Base-by-base conservation (phyloP, 37 sponge, comb jelly and placozoan genomes). In the Crambe crambe region DNA sequence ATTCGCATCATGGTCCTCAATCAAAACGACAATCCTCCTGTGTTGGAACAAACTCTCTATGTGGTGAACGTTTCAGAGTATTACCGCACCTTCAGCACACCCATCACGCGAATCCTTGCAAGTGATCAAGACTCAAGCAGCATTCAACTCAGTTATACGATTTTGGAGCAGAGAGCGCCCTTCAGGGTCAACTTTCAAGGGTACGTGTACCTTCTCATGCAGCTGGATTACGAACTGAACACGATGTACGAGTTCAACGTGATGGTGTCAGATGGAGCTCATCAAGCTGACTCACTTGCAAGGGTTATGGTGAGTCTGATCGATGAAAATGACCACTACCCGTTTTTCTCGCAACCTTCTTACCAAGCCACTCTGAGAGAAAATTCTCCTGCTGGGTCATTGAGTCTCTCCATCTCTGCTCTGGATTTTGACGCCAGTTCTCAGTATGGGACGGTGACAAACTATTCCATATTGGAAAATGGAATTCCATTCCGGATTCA, bases 21-120 rank as follows among this genome's bases (percentile, higher is more conserved):
- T 30, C 70, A 68, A 63, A 91, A 91, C 39, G 91, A 91, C 63
- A 86, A 91, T 42, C 70, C 56, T 8, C 91, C 91, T 0, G 25
- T 9, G 18, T 86, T 91, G 60, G 56, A 64, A 29, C 41, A 35
- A 22, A 41, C 22, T 27, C 40, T 67, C 12, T 91, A 85, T 26
- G 3, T 63, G 2, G 64, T 79, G 31, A 89, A 78, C 58, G 61
- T 89, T 12, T 82, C 89, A 0, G 89, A 89, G 74, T 34, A 71
- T 22, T 82, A 77, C 30, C 36, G 26, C 1, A 26, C 78, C 10
- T 71, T 85, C 68, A 30, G 51, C 42, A 25, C 22, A 8, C 84
- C 84, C 0, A 54, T 89, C 15, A 44, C 66, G 26, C 68, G 62
- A 31, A 58, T 89, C n/a, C n/a, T 56, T 56, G 89, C 84, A 30